Evolutionary conservation across 2,888 invertebrate species (phyloP), one percentile per base, ranked within the genome.

Genomic region (Petrolisthes cinctipes): DNA sequence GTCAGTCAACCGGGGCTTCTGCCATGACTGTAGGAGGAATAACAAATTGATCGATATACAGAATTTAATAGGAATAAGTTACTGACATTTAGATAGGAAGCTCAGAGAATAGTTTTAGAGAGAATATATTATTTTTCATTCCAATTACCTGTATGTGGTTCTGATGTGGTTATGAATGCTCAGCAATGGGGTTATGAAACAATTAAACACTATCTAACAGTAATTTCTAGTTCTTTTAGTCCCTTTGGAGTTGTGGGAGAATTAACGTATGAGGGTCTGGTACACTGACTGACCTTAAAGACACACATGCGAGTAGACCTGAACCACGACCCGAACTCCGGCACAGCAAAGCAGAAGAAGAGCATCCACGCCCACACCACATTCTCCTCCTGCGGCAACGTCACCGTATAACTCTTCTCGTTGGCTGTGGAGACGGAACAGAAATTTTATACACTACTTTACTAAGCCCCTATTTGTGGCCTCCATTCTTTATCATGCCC

Each of bases 341-440:
- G 98, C 83, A 97, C 95, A 68, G 96, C 95, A 92, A 97, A 97
- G 4, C 96, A 97, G 91, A 97, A 96, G 85, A 98, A 93, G 82
- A 98, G 93, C 89, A 97, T 96, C 97, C 98, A 98, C 93, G 97
- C 96, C 97, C 97, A 98, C 80, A 96, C 97, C 91, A 97, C 95
- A 85, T 97, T 95, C 93, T 97, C 97, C 91, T 96, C 95, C 91
- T 96, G 96, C 54, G 97, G 97, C 91, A 97, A 93, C 91, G 95
- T 95, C 9, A 96, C 96, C 92, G 96, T 94, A 92, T 96, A 97
- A 93, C 96, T 96, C 93, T 96, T 97, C 93, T 97, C 97, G 92
- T 97, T 95, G 94, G 96, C 97, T 97, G 93, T 5, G 78, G 54
- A 53, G 56, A 7, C n/a, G 57, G 51, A 9, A 23, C 20, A 9